These are phyloP conservation scores for Pseudorectes ferrugineus DNA, from an alignment of 2,113 vertebrate species.

Conservation along the genomic window DNA sequence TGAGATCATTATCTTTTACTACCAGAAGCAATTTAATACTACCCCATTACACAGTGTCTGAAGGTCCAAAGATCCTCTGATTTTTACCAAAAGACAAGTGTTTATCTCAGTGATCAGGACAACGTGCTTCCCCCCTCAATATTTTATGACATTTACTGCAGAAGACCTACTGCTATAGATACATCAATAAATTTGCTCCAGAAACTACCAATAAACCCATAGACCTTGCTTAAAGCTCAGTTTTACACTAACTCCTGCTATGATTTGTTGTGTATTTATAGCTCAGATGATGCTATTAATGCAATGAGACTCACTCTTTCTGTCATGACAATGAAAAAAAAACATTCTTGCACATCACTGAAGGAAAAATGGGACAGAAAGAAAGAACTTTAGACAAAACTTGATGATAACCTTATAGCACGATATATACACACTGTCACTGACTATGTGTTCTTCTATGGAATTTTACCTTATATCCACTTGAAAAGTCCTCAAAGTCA, in stretches of 20 bases:
- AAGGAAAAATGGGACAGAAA: neutral
- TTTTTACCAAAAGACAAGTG: neutral
- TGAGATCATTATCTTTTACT: neutral
- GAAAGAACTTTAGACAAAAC: neutral
- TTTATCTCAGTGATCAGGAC: neutral
- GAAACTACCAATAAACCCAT: neutral
- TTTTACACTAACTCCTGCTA: neutral
- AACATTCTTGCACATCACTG: neutral
- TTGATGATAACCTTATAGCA: neutral
- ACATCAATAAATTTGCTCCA: neutral
- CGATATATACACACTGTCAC: neutral
- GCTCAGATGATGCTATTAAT: neutral
- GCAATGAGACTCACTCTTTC: neutral
- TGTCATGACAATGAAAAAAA: neutral
- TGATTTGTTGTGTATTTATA: neutral
- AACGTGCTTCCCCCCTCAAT: accelerated
- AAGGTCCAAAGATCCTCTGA: neutral
- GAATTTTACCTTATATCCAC: neutral
- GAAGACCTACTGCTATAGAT: neutral
- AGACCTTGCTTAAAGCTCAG: neutral
- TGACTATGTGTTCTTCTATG: neutral
- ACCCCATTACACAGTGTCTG: neutral
- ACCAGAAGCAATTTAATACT: neutral
- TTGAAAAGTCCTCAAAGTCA: neutral
- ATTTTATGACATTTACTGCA: neutral